These are phyloP conservation scores for Entomyzon cyanotis DNA, from an alignment of 2,113 vertebrate species.

Conservation along the genomic window DNA sequence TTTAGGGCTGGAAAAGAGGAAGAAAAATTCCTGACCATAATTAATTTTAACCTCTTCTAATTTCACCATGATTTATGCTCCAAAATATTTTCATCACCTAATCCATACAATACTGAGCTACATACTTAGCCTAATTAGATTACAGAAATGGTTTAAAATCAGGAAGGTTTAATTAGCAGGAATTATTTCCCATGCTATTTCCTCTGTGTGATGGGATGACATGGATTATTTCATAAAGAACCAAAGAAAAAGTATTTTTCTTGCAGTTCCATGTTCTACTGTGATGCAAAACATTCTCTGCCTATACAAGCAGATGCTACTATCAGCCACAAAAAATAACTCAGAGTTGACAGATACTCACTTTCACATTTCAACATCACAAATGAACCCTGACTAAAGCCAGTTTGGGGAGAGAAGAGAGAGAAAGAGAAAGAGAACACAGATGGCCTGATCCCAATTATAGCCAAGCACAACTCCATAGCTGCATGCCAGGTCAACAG, in stretches of 20 bases:
- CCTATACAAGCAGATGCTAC: neutral
- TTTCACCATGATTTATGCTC: neutral
- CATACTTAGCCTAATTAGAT: slow-evolving; percentile 7
- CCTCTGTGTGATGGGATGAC: neutral
- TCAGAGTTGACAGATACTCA: neutral
- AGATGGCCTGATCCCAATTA: neutral
- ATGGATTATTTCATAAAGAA: neutral
- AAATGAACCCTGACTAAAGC: neutral
- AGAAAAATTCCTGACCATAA: neutral
- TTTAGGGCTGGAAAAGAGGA: neutral
- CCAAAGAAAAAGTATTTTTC: neutral
- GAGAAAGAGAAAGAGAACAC: no score
- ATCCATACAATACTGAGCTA: neutral
- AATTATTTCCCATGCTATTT: slow-evolving; percentile 8
- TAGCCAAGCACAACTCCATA: neutral
- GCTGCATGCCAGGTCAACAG: neutral
- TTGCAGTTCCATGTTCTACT: neutral
- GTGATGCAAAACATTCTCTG: neutral
- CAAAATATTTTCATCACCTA: slow-evolving; percentile 20
- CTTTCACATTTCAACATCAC: neutral
- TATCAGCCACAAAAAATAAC: neutral
- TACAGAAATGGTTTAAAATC: slow-evolving; percentile 15
- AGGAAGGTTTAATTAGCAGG: neutral
- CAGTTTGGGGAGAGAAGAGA: neutral
- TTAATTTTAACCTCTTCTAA: slow-evolving; percentile 20